Evolutionary conservation across 2,113 vertebrate genomes (phyloP).

Genomic region (Erythrolamprus reginae): DNA sequence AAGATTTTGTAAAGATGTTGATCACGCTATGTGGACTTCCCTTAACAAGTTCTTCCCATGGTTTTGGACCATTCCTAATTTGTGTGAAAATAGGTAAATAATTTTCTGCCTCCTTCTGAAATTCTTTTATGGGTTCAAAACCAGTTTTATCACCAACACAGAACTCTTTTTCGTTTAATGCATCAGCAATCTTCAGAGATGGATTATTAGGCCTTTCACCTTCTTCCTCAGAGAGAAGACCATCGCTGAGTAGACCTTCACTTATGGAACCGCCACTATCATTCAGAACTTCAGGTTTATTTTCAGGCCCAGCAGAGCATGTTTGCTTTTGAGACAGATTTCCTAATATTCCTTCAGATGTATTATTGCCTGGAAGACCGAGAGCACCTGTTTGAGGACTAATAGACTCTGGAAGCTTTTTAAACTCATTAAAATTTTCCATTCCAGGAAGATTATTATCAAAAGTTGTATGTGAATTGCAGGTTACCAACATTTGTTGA

Average conservation of each 20-base stretch:
- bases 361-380: slow-evolving; percentile 47
- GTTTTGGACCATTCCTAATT: slow-evolving; percentile 54
- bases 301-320: slow-evolving; percentile 44
- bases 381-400: slow-evolving; percentile 60
- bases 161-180: slow-evolving; percentile 70
- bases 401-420: slow-evolving; percentile 68
- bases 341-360: slow-evolving; percentile 56
- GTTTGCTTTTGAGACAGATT: slow-evolving; percentile 55
- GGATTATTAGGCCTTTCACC: slow-evolving; percentile 41
- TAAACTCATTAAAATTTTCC: slow-evolving; percentile 76
- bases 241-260: slow-evolving; percentile 88
- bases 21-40: slow-evolving; percentile 95
- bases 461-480: slow-evolving; percentile 71
- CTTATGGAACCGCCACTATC: slow-evolving; percentile 86
- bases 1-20: slow-evolving; percentile 90
- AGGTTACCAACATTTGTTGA: slow-evolving; percentile 74
- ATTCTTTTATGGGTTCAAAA: slow-evolving; percentile 76
- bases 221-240: slow-evolving; percentile 77
- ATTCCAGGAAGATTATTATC: slow-evolving; percentile 77
- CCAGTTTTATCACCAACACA: slow-evolving; percentile 64
- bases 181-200: slow-evolving; percentile 57
- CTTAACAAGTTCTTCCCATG: slow-evolving; percentile 88
- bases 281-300: slow-evolving; percentile 40
- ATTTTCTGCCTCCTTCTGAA: slow-evolving; percentile 85
- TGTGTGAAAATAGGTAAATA: slow-evolving; percentile 67